Percentiles rank a stretch among this genome's conserved stretches.
Evolutionary conservation across 2,888 invertebrate species (phyloP).

Genomic region (Charanyca ferruginea): DNA sequence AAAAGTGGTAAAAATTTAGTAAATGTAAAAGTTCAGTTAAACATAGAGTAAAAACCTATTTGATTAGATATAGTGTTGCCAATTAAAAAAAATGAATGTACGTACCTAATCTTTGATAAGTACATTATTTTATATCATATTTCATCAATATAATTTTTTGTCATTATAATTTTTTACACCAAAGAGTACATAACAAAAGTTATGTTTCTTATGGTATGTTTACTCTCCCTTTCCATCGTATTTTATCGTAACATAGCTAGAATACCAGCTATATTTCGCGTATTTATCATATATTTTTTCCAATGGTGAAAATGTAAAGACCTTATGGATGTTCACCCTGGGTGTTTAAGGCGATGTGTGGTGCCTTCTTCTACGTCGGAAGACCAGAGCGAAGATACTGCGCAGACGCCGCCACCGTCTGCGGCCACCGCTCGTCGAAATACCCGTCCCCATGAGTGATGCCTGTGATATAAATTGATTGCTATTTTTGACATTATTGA

Average conservation of each 20-base stretch:
- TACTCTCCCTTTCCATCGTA: slow-evolving; percentile 20
- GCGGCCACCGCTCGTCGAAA: slow-evolving; percentile 90
- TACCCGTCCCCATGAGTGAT: slow-evolving; percentile 87
- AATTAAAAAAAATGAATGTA: slow-evolving; percentile 48
- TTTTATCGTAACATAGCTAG: slow-evolving; percentile 24
- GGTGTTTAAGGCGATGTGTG: slow-evolving; percentile 74
- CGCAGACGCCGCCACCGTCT: slow-evolving; percentile 96
- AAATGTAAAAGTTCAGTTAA: slow-evolving; percentile 33
- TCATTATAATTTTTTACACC: slow-evolving; percentile 26
- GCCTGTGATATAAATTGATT: slow-evolving; percentile 74
- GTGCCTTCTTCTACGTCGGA: slow-evolving; percentile 92
- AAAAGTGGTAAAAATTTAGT: slow-evolving; percentile 53
- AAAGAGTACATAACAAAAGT: slow-evolving; percentile 53
- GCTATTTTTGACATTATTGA: too few relatives aligned
- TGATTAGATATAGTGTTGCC: slow-evolving; percentile 44
- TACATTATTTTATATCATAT: slow-evolving; percentile 49
- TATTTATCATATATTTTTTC: slow-evolving; percentile 9
- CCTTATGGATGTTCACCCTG: slow-evolving; percentile 44
- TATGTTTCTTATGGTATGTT: slow-evolving; percentile 36
- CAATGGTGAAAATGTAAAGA: slow-evolving; percentile 18
- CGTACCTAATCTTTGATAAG: slow-evolving; percentile 45
- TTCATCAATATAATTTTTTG: slow-evolving; percentile 37
- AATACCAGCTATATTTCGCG: slow-evolving; percentile 31
- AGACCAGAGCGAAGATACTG: slow-evolving; percentile 96
- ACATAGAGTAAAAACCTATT: slow-evolving; percentile 33